A percentile compares a stretch with the other conserved stretches of the same genome.
Evolutionary conservation across 2,888 invertebrate species (phyloP).

Genomic region (Cheilosia scutellata): DNA sequence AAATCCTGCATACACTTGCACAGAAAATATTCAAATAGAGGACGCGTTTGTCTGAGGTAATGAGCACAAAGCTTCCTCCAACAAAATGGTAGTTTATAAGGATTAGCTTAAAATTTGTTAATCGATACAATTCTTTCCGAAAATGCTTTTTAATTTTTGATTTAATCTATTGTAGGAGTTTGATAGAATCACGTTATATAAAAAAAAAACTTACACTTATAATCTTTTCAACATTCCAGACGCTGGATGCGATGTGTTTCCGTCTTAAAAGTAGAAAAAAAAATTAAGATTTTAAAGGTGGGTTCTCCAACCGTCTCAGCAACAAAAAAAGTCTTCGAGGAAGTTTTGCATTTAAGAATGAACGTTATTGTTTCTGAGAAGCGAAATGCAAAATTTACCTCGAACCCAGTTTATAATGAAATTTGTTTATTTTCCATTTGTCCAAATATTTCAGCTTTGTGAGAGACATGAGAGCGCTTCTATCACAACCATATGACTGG

Average conservation of each 20-base stretch:
- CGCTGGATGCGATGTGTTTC: conserved; percentile 60
- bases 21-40: neutral
- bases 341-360: conserved; percentile 52
- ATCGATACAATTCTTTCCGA: conserved; percentile 81
- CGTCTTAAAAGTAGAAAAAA: conserved; percentile 41
- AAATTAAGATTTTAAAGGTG: conserved; percentile 54
- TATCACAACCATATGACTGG: conserved; percentile 26
- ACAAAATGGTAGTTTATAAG: conserved; percentile 53
- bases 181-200: conserved; percentile 60
- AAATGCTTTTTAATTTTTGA: conserved; percentile 14
- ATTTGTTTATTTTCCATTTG: conserved; percentile 69
- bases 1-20: conserved; percentile 1
- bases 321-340: conserved; percentile 11
- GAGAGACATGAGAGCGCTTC: conserved; percentile 56
- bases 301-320: conserved; percentile 53
- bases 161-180: conserved; percentile 70
- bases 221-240: conserved; percentile 74
- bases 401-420: conserved; percentile 27
- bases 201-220: conserved; percentile 26
- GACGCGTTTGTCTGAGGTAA: conserved; percentile 62
- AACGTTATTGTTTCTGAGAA: conserved; percentile 11
- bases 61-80: conserved; percentile 20
- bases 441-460: conserved; percentile 71
- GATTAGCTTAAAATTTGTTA: conserved; percentile 75
- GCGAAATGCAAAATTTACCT: conserved; percentile 61